These are phyloP conservation scores for Miniopterus natalensis DNA, from an alignment of 2,113 vertebrate genomes.

Conservation along the genomic window DNA sequence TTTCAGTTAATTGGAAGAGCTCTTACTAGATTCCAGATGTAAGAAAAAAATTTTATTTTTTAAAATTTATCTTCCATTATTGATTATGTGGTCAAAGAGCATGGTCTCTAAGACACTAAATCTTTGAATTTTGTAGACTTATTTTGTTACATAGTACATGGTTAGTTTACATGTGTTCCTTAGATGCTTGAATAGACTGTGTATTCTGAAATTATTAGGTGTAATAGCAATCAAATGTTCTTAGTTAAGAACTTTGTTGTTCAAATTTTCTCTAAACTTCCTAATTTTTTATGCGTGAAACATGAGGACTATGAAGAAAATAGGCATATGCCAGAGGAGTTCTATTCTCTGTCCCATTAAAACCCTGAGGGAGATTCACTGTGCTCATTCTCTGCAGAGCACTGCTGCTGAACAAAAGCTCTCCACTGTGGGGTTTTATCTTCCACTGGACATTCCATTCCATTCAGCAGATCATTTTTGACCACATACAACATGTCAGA, in stretches of 20 bases:
- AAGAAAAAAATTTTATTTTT: not conserved
- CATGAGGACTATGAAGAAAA: not conserved
- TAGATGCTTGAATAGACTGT: not conserved
- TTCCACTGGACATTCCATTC: not conserved
- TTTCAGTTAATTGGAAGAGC: not conserved
- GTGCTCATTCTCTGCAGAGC: not conserved
- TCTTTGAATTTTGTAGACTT: not conserved
- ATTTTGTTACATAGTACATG: not conserved
- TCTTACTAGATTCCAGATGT: not conserved
- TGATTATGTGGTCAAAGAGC: not conserved
- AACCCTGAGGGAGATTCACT: not conserved
- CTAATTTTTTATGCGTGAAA: not conserved
- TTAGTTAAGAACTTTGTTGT: not conserved
- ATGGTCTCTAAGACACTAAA: not conserved
- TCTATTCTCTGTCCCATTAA: not conserved
- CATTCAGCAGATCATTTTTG: not conserved
- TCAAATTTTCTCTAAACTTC: not conserved
- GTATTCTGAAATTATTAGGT: not conserved
- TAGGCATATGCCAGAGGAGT: not conserved
- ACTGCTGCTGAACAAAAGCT: too few relatives aligned
- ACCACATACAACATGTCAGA: not conserved
- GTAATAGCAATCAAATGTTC: not conserved
- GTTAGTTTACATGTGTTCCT: not conserved
- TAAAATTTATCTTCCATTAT: not conserved
- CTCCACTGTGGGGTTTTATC: too few relatives aligned